Percentiles rank a stretch among this genome's conserved stretches.
Conservation (phyloP, 2,888 invertebrate species). For the Bruchidius siliquastri region DNA sequence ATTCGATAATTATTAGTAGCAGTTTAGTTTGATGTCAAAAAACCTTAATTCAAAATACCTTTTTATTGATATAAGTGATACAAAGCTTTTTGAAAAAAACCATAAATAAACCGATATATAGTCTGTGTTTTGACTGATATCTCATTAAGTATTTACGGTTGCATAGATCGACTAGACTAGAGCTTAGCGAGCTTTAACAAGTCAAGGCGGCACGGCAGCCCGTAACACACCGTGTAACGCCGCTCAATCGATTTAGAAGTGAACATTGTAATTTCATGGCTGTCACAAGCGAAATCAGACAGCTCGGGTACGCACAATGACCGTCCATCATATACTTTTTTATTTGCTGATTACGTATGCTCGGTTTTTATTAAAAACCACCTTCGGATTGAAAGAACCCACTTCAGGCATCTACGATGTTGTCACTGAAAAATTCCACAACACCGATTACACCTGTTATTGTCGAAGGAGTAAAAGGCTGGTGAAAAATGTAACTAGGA, state of each 20-base stretch:
- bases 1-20: too few species aligned
- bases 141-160: too few species aligned
- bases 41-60: too few species aligned
- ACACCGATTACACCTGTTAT: not conserved
- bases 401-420: not conserved
- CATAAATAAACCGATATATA: too few species aligned
- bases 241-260: constrained; percentile 47
- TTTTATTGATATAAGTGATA: too few species aligned
- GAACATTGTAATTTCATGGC: constrained; percentile 50
- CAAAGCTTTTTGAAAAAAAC: too few species aligned
- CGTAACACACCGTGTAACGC: constrained; percentile 43
- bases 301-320: constrained; percentile 42
- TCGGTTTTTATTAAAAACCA: constrained; percentile 25
- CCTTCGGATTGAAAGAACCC: not conserved
- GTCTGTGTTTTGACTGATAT: too few species aligned
- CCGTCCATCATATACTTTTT: constrained; percentile 34
- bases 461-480: too few species aligned
- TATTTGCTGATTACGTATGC: constrained; percentile 42
- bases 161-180: not conserved
- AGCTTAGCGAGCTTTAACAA: not conserved
- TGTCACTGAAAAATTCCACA: not conserved
- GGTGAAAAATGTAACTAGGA: too few species aligned
- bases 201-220: not conserved
- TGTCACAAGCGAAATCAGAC: constrained; percentile 45
- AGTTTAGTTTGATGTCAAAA: too few species aligned